Evolutionary conservation across 2,797 vertebrate species (phyloP).

Genomic region (Delichon dasypus): DNA sequence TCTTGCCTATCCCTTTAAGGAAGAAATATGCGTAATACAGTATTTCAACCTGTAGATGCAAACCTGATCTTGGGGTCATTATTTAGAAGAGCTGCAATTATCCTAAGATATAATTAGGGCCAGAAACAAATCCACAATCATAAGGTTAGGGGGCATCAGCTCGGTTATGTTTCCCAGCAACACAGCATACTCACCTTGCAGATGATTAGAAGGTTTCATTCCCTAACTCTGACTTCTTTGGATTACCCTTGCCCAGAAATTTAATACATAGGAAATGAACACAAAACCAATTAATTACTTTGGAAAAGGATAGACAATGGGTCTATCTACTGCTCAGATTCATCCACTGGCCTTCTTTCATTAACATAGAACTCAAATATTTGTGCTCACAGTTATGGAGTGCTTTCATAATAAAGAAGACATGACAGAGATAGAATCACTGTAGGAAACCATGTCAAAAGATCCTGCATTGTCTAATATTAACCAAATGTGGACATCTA

Average conservation of each 20-base stretch:
- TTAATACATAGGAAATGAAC: background rate
- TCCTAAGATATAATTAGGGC: background rate
- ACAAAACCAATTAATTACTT: background rate
- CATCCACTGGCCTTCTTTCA: background rate
- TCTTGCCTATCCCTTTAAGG: background rate
- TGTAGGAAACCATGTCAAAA: background rate
- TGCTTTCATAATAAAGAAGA: background rate
- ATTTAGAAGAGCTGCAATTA: background rate
- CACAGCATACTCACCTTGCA: background rate
- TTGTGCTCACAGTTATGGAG: background rate
- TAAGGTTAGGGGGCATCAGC: background rate
- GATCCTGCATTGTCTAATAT: background rate
- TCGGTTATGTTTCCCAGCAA: background rate
- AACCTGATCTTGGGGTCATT: background rate
- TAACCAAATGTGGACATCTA: fast-evolving
- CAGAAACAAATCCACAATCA: background rate
- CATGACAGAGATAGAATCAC: background rate
- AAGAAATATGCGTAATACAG: background rate
- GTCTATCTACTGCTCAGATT: background rate
- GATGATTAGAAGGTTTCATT: background rate
- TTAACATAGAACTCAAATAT: background rate
- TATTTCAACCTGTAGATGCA: background rate
- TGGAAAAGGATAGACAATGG: background rate
- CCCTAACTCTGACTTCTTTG: background rate
- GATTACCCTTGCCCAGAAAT: background rate